These are phyloP conservation scores for Brachionus koreanus DNA, from an alignment of 1,140 invertebrate genomes.

Conservation along the genomic window DNA sequence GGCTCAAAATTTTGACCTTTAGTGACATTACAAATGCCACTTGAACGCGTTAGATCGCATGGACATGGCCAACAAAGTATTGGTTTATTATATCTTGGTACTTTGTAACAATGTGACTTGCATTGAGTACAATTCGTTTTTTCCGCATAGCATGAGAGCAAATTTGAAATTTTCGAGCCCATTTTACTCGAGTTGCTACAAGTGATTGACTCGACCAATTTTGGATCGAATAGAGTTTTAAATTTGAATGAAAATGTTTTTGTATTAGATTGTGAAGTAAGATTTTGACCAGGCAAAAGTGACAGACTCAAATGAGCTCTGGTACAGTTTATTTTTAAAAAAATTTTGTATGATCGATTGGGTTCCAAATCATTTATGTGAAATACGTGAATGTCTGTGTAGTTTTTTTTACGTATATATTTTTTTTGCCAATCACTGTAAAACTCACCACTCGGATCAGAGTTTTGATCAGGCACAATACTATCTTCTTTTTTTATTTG, in stretches of 20 bases:
- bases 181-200: not conserved
- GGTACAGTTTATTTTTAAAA: not conserved
- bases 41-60: not conserved
- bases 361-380: not conserved
- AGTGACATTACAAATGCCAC: not conserved
- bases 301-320: not conserved
- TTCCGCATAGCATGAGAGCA: conserved; percentile 1
- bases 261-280: not conserved
- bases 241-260: not conserved
- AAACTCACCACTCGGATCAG: not conserved
- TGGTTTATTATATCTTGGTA: not conserved
- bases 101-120: conserved; percentile 19
- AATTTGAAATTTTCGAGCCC: not conserved
- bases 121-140: not conserved
- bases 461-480: not conserved
- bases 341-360: not conserved
- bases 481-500: not conserved
- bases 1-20: not conserved
- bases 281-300: not conserved
- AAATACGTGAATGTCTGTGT: not conserved
- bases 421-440: not conserved
- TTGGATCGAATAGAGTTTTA: not conserved
- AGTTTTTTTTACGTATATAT: not conserved
- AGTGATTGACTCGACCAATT: not conserved
- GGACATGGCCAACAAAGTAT: conserved; percentile 27